A percentile compares a stretch with the other conserved stretches of the same genome.
phyloP scores from a whole-genome alignment of 2,113 vertebrate genomes.

The Oryzias javanicus region DNA sequence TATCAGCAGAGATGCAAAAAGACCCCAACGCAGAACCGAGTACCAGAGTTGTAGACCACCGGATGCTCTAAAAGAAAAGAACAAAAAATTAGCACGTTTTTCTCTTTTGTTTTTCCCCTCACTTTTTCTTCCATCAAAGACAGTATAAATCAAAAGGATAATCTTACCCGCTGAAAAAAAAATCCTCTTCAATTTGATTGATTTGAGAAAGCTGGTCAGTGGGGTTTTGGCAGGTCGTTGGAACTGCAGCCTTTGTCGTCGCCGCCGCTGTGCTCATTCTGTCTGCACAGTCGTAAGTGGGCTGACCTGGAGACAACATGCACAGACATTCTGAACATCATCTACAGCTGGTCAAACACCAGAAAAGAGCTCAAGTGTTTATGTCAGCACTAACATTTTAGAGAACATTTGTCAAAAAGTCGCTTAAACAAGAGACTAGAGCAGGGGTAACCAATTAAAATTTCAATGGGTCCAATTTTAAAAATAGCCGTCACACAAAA shows the following conservation, averaged over 20 bases:
- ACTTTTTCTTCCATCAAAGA: neutral
- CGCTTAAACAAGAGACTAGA: too few species aligned
- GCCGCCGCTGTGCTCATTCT: conserved; percentile 35
- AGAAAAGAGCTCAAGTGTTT: too few species aligned
- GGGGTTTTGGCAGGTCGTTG: conserved; percentile 9
- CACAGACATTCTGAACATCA: too few species aligned
- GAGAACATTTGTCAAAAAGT: too few species aligned
- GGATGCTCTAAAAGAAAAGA: conserved; percentile 33
- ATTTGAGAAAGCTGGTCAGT: neutral
- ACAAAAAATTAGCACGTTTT: neutral
- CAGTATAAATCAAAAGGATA: neutral
- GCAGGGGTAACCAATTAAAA: too few species aligned
- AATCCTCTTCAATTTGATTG: conserved; percentile 28
- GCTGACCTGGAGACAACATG: conserved; percentile 45
- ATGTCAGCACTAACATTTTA: too few species aligned
- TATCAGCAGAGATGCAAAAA: conserved; percentile 40
- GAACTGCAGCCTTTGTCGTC: conserved; percentile 1
- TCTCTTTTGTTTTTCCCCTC: neutral
- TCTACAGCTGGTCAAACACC: too few species aligned
- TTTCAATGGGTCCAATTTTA: too few species aligned
- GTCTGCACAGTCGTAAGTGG: conserved; percentile 50
- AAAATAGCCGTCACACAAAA: too few species aligned
- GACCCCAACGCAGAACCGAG: conserved; percentile 53
- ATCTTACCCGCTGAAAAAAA: conserved; percentile 26
- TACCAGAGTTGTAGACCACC: conserved; percentile 59